phyloP scores from a whole-genome alignment of 2,113 vertebrate species.

The Burhinus oedicnemus region DNA sequence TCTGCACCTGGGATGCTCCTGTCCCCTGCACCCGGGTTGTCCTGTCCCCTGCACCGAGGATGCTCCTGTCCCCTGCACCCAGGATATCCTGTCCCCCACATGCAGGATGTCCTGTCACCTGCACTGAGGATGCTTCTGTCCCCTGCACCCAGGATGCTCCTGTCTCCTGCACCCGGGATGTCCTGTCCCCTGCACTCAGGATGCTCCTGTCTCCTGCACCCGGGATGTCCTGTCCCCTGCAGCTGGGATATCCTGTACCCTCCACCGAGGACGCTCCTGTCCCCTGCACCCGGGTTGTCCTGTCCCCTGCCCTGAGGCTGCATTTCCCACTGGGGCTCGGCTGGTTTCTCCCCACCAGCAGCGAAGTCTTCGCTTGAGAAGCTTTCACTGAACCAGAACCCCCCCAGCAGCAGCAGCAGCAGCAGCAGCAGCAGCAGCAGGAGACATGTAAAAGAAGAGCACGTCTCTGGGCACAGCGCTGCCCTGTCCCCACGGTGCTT shows the following conservation, averaged over 20 bases:
- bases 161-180: no score
- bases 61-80: neutral
- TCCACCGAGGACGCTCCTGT: no score
- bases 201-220: neutral
- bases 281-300: neutral
- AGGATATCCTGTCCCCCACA: neutral
- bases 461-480: neutral
- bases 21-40: neutral
- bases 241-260: no score
- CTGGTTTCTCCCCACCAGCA: neutral
- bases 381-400: neutral
- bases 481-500: accelerated
- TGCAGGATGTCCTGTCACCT: accelerated
- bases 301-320: no score
- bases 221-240: no score
- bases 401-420: neutral
- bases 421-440: no score
- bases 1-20: no score
- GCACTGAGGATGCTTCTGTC: no score
- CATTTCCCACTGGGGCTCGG: accelerated
- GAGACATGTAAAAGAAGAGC: no score
- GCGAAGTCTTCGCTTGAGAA: neutral
- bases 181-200: neutral
- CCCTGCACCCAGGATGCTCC: no score
- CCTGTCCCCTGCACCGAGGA: neutral